Base-by-base conservation (phyloP, 2,797 vertebrate species). In the Syngnathus acus region DNA sequence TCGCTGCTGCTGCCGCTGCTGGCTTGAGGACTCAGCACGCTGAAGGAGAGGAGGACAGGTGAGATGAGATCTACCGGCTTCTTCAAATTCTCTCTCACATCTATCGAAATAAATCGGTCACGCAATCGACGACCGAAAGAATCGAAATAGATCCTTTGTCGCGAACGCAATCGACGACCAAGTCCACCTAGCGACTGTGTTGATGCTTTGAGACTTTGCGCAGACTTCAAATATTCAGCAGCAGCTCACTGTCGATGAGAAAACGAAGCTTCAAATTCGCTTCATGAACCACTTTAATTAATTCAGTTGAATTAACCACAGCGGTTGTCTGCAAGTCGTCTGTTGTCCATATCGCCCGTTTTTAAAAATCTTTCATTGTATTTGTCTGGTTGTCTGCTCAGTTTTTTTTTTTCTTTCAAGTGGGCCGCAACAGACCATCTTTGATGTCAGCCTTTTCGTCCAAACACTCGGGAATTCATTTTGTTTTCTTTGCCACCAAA, bases 41-140 rank as follows among this genome's bases (percentile, higher is more conserved):
- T 57, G 95, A 97, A 79, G 94, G 92, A 76, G 97, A 99, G 79
- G 95, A 98, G 0, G 97, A 99, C 90, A 97, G 97, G 97, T 99
- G 92, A 98, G 94, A 65, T 19, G 3, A 4, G 32, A 32, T 32
- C 32, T 21, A 45, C 7, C 13, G 26, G 3, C 10, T 42, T 47
- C 40, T 58, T 66, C 9, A 64, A n/a, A 19, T 3, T 64, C 17
- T 65, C 66, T 37, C 16, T 64, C 23, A 3, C 45, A 19, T 57
- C 13, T 37, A 17, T 57, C 26, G 32, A 45, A 14, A 45, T 8
- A 5, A 14, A 14, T 42, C 9, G 32, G 32, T 32, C 3, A 32
- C 32, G 32, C 32, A 32, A 32, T 32, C 26, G 26, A 26, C 26
- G 26, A 26, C 21, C n/a, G 23, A 54, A 26, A 26, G 1, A 26